Base-by-base conservation (phyloP, 2,797 vertebrate species). In the Apodemus agrarius region DNA sequence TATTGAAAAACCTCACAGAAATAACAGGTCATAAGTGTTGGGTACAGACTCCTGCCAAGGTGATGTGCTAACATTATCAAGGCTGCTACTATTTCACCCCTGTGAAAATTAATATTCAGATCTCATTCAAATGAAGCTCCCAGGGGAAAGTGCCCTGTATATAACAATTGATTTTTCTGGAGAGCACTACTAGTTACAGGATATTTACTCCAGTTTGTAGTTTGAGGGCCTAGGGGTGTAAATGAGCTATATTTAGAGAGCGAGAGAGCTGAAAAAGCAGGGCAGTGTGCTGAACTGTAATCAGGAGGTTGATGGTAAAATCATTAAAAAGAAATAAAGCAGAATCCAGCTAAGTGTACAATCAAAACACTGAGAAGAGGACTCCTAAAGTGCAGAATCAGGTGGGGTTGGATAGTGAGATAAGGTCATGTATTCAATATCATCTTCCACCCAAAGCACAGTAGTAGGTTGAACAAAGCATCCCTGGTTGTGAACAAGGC, bases 131-230 rank as follows among this genome's bases (percentile, higher is more conserved):
- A 93, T 85, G 29, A 96, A 80, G 52, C 52, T 82, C 90, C 93
- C 76, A 67, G 14, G 59, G 83, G 80, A 26, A 84, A 91, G 4
- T 59, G 34, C 46, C 79, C 90, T 82, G 92, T 87, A 78, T 76
- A 75, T 17, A 95, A 92, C 82, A 93, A 96, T 95, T 90, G 95
- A 96, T 97, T 95, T 97, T 97, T 93, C 86, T 95, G 43, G 93
- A 95, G 79, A 94, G 22, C 89, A 78, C 84, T 63, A 76, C 54
- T 31, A 96, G 92, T 92, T 96, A 89, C 4, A 82, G 72, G 52
- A 92, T 94, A 93, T 96, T 97, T 97, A 97, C 88, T 94, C 82
- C 7, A 6, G 82, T 63, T 95, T 90, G 92, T 91, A 97, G 72
- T 95, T 93, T 92, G 76, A 82, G 85, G 65, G 95, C 19, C 75